These are phyloP conservation scores for Turritopsis rubra DNA, from an alignment of 30 jellyfish, hydroid and myxozoan species.

Conservation along the genomic window DNA sequence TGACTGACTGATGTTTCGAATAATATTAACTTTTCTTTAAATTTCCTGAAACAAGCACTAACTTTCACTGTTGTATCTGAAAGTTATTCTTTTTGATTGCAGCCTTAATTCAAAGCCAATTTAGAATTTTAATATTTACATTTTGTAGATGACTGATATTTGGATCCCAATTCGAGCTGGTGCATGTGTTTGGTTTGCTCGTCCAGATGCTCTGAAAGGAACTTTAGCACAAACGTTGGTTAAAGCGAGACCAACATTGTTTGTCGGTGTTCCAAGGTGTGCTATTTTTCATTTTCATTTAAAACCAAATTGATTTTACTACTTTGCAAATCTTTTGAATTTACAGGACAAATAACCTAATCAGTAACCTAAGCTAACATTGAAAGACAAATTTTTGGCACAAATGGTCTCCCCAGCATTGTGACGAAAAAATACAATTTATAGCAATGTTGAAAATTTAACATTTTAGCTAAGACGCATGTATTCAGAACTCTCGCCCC, in stretches of 20 bases:
- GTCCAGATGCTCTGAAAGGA: slow-evolving; percentile 97
- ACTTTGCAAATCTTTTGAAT: background rate
- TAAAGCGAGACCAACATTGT: slow-evolving; percentile 73
- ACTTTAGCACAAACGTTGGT: slow-evolving; percentile 54
- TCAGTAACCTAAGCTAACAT: background rate
- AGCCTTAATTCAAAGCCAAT: too few relatives aligned
- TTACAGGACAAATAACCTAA: background rate
- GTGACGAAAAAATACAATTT: too few relatives aligned
- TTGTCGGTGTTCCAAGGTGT: slow-evolving; percentile 96
- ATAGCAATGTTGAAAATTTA: too few relatives aligned
- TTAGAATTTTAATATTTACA: too few relatives aligned
- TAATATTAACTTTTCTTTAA: background rate
- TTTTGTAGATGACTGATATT: slow-evolving; percentile 49
- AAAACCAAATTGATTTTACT: background rate
- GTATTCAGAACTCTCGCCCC: too few relatives aligned
- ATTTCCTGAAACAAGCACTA: background rate
- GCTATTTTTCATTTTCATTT: background rate
- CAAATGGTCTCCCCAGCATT: too few relatives aligned
- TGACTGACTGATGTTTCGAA: background rate
- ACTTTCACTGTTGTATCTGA: background rate
- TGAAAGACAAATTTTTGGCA: too few relatives aligned
- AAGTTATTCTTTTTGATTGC: too few relatives aligned
- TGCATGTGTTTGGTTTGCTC: slow-evolving; percentile 71
- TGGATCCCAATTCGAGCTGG: slow-evolving; percentile 46
- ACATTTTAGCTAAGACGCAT: too few relatives aligned